Percentiles rank a stretch among this genome's conserved stretches.
These are phyloP conservation scores for Elephantulus edwardii DNA, from an alignment of 2,113 vertebrate species.

Conservation along the genomic window DNA sequence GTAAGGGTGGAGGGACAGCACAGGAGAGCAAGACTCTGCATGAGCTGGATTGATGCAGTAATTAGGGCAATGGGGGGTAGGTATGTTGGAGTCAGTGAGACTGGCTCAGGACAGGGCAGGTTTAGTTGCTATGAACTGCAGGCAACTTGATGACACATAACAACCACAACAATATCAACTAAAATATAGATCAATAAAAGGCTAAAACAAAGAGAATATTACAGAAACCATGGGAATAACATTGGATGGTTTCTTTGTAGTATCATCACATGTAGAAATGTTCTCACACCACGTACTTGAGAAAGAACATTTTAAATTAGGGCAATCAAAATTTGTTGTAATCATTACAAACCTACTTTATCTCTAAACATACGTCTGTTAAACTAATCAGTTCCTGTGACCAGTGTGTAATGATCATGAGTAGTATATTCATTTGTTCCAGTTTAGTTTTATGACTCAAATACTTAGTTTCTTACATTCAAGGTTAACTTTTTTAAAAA, in stretches of 20 bases:
- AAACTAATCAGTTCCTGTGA: not conserved
- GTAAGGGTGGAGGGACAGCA: no score
- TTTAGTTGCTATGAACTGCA: no score
- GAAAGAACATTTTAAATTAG: not conserved
- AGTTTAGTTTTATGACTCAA: constrained; percentile 22
- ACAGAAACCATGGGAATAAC: not conserved
- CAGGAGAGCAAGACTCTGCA: no score
- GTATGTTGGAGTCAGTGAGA: no score
- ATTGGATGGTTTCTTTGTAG: not conserved
- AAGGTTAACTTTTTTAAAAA: constrained; percentile 25
- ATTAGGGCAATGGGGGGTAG: no score
- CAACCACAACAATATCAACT: no score
- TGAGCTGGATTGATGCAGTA: no score
- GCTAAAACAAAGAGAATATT: not conserved
- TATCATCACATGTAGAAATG: not conserved
- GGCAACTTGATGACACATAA: no score
- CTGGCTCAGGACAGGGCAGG: no score
- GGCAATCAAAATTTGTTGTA: not conserved
- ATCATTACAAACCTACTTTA: not conserved
- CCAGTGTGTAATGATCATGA: not conserved
- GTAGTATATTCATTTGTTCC: not conserved
- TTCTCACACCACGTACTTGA: not conserved
- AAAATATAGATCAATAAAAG: not conserved
- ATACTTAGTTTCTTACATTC: constrained; percentile 39
- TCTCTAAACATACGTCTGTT: not conserved